These are phyloP conservation scores for Dexiosoma caninum DNA, from an alignment of 2,888 invertebrate species.

Conservation along the genomic window DNA sequence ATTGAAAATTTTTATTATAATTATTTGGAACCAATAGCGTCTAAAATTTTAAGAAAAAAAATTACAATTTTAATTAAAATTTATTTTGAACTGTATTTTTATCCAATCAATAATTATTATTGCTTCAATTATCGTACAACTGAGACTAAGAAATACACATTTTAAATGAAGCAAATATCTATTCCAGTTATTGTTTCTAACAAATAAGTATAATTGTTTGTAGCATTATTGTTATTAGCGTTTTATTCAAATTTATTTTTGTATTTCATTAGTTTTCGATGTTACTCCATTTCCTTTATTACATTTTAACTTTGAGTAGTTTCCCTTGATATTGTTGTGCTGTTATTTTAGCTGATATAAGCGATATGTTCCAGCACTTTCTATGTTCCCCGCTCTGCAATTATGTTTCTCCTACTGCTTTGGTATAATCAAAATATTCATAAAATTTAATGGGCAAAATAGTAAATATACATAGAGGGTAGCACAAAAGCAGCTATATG, in stretches of 20 bases:
- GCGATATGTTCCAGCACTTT: neutral
- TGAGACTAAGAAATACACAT: neutral
- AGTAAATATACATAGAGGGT: neutral
- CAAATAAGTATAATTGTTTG: neutral
- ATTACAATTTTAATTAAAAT: too few species aligned
- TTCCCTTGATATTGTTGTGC: neutral
- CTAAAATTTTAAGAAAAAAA: too few species aligned
- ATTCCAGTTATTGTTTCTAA: neutral
- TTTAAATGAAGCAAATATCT: neutral
- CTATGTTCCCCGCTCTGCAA: neutral
- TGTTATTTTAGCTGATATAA: neutral
- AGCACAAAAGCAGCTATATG: too few species aligned
- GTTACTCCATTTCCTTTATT: neutral
- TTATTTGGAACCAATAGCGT: too few species aligned
- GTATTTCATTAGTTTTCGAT: neutral
- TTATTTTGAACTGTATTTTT: neutral
- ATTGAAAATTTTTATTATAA: too few species aligned
- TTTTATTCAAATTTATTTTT: conserved; percentile 7
- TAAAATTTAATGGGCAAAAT: neutral
- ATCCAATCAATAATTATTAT: neutral
- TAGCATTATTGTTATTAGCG: neutral
- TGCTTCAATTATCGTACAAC: neutral
- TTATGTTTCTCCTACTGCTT: neutral
- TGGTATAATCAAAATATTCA: neutral
- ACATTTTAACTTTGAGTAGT: neutral